Conservation (phyloP, 2,113 vertebrate species). For the Dissostichus mawsoni region DNA sequence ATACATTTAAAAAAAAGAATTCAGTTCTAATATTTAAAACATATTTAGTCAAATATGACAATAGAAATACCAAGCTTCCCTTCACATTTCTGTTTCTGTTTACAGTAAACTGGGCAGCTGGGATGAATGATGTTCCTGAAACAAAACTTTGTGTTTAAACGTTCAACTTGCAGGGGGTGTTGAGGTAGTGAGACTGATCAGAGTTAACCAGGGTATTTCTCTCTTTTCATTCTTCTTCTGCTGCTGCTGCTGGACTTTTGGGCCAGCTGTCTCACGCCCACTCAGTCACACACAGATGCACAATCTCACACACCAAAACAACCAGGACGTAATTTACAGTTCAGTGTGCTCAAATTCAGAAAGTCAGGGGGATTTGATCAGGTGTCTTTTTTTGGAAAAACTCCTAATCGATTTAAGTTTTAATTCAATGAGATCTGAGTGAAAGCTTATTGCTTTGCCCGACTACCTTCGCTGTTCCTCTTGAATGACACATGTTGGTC, state of each 20-base stretch:
- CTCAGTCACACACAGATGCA: conserved; percentile 51
- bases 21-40: background rate
- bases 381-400: conserved; percentile 23
- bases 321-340: conserved; percentile 20
- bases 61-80: background rate
- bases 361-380: conserved; percentile 58
- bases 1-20: background rate
- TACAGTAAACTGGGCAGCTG: background rate
- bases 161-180: background rate
- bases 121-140: conserved; percentile 7
- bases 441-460: background rate
- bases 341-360: conserved; percentile 1
- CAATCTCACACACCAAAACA: conserved; percentile 35
- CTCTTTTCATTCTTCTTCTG: conserved; percentile 7
- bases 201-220: conserved; percentile 46
- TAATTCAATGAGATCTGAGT: background rate
- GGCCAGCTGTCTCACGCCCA: conserved; percentile 55
- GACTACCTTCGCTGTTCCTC: background rate
- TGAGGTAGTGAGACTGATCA: conserved; percentile 35
- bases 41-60: background rate
- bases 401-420: background rate
- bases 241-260: conserved; percentile 52
- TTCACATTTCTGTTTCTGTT: background rate
- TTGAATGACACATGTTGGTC: background rate
- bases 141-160: conserved; percentile 19